A percentile compares a stretch with the other conserved stretches of the same genome.
These are phyloP conservation scores for Stichodactyla mertensii DNA, from an alignment of 64 coral and sea anemone genomes.

Conservation along the genomic window DNA sequence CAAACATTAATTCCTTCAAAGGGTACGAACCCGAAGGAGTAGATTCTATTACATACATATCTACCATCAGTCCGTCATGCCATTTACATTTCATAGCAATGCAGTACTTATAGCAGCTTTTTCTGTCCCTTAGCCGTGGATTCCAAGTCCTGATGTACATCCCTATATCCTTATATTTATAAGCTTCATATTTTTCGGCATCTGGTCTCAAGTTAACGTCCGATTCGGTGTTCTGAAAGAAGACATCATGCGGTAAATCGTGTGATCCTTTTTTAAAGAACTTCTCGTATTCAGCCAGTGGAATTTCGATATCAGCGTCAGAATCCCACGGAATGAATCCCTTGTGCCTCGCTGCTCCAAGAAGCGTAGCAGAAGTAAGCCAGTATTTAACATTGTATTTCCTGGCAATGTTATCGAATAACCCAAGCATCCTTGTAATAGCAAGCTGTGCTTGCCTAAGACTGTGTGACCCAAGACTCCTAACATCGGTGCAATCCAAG, in stretches of 20 bases:
- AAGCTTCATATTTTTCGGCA: background rate
- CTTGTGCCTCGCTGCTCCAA: constrained; percentile 41
- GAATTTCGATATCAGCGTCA: constrained; percentile 39
- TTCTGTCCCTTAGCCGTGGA: constrained; percentile 28
- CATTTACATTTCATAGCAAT: constrained; percentile 11
- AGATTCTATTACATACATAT: constrained; percentile 17
- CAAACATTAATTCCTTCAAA: constrained; percentile 25
- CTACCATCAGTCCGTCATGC: constrained; percentile 46
- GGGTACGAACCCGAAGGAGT: background rate
- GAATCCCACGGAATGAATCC: constrained; percentile 48
- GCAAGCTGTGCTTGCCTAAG: constrained; percentile 31
- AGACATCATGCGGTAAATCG: constrained; percentile 34
- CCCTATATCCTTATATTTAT: constrained; percentile 32
- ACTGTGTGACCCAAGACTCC: background rate
- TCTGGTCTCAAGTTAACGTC: constrained; percentile 10
- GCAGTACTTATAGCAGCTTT: constrained; percentile 49
- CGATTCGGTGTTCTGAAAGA: constrained; percentile 35
- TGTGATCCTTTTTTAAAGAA: constrained; percentile 12
- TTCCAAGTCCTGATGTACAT: constrained; percentile 24
- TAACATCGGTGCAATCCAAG: constrained; percentile 20
- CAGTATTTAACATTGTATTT: constrained; percentile 38
- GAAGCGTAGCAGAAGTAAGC: constrained; percentile 26
- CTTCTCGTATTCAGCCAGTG: constrained; percentile 21
- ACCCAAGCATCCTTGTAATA: constrained; percentile 28
- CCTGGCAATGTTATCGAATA: constrained; percentile 16